Evolutionary conservation across 2,888 invertebrate genomes (phyloP).

Genomic region (Dicyrtomina minuta): DNA sequence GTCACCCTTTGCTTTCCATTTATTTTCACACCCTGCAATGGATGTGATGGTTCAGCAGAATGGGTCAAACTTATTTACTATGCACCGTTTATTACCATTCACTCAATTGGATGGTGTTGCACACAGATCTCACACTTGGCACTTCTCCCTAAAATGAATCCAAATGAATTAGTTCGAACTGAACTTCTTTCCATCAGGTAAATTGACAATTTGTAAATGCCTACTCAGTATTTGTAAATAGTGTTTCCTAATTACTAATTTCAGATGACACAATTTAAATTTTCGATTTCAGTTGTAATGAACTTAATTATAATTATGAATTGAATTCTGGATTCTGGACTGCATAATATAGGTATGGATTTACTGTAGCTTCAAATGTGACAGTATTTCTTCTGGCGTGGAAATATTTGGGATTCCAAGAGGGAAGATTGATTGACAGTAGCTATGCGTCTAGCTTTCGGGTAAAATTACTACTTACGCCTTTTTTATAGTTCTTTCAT

Average conservation of each 20-base stretch:
- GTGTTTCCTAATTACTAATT: no score
- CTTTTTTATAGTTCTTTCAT: no score
- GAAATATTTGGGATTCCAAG: slow-evolving; percentile 66
- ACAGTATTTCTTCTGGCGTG: slow-evolving; percentile 78
- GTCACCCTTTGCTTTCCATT: slow-evolving; percentile 81
- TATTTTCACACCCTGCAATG: slow-evolving; percentile 76
- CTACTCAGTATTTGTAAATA: no score
- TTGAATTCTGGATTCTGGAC: neutral
- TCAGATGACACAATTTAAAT: neutral
- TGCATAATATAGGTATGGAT: slow-evolving; percentile 88
- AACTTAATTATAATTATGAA: no score
- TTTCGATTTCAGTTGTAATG: neutral
- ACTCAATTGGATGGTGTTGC: slow-evolving; percentile 85
- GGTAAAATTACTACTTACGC: slow-evolving; percentile 50
- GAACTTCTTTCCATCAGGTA: slow-evolving; percentile 76
- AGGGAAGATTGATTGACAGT: slow-evolving; percentile 59
- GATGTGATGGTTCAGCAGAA: slow-evolving; percentile 61
- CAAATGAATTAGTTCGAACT: slow-evolving; percentile 71
- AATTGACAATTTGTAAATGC: slow-evolving; percentile 29
- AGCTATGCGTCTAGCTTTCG: slow-evolving; percentile 69
- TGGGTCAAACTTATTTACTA: slow-evolving; percentile 75
- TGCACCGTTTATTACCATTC: slow-evolving; percentile 74
- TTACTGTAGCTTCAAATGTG: slow-evolving; percentile 83
- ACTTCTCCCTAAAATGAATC: slow-evolving; percentile 78
- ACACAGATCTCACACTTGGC: slow-evolving; percentile 89